A percentile compares a stretch with the other conserved stretches of the same genome.
These are phyloP conservation scores for Bradypus variegatus DNA, from an alignment of 2,797 vertebrate genomes.

Conservation along the genomic window DNA sequence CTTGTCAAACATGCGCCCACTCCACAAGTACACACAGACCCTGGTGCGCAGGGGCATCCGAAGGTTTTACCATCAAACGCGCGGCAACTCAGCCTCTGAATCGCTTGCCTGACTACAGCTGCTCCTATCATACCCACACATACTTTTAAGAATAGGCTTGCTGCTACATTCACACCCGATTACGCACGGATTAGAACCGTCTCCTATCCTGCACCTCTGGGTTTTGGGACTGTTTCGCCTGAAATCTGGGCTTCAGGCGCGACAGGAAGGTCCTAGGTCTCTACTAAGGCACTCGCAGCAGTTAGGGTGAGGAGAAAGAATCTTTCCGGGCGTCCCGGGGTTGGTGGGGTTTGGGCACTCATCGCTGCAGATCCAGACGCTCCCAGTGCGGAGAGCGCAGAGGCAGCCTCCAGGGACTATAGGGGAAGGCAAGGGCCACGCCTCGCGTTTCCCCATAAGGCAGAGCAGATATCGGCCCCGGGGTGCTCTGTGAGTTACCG, in stretches of 20 bases:
- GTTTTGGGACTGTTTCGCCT: neutral
- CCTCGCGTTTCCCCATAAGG: neutral
- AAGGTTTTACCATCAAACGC: neutral
- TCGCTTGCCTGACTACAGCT: neutral
- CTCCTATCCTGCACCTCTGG: neutral
- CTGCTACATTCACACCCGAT: neutral
- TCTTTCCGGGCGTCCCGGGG: rapidly evolving
- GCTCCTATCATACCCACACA: neutral
- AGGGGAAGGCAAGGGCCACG: neutral
- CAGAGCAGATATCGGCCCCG: neutral
- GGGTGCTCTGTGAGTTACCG: rapidly evolving
- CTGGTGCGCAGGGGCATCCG: neutral
- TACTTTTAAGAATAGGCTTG: neutral
- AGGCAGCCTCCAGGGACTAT: neutral
- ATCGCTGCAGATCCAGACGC: neutral
- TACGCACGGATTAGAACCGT: neutral
- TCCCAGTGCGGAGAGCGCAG: rapidly evolving
- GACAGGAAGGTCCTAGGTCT: rapidly evolving
- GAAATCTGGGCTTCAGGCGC: neutral
- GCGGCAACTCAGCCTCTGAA: neutral
- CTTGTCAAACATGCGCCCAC: neutral
- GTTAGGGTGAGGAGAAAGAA: neutral
- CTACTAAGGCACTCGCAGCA: neutral
- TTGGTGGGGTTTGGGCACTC: neutral
- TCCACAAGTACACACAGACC: neutral